Conservation (phyloP, 1,140 invertebrate genomes). For the Copidosoma floridanum region DNA sequence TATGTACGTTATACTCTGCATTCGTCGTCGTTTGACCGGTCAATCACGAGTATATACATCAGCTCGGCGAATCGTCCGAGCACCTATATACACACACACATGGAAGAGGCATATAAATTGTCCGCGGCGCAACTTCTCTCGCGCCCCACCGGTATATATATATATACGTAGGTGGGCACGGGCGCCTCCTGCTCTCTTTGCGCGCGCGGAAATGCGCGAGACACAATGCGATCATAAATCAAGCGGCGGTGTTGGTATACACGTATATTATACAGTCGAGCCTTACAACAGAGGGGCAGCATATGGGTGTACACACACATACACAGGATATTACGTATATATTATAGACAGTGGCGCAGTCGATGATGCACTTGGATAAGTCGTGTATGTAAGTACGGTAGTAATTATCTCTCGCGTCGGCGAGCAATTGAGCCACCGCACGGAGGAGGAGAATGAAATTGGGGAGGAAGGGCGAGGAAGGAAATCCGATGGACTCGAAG, state of each 20-base stretch:
- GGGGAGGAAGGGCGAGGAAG: constrained; percentile 39
- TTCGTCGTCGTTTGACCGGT: background rate
- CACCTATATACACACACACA: background rate
- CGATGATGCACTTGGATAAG: constrained; percentile 47
- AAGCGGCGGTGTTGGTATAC: constrained; percentile 32
- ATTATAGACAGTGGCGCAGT: too few species aligned
- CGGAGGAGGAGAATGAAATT: constrained; percentile 26
- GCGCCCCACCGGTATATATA: too few species aligned
- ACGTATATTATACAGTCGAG: too few species aligned
- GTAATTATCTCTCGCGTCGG: constrained; percentile 38
- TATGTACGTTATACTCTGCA: too few species aligned
- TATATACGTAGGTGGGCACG: too few species aligned
- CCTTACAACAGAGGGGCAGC: too few species aligned
- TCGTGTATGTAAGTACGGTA: constrained; percentile 34
- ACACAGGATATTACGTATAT: constrained; percentile 34
- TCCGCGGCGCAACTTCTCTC: background rate
- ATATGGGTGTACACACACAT: too few species aligned
- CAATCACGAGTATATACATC: background rate
- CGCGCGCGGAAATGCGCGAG: constrained; percentile 18
- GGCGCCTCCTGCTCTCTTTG: too few species aligned
- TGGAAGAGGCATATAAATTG: too few species aligned
- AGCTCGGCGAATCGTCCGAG: constrained; percentile 12
- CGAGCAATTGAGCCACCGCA: too few species aligned
- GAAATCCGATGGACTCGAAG: constrained; percentile 31
- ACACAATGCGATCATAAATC: constrained; percentile 47